A percentile compares a stretch with the other conserved stretches of the same genome.
Evolutionary conservation across 2,797 vertebrate genomes (phyloP).

Genomic region (Remorina albescens): DNA sequence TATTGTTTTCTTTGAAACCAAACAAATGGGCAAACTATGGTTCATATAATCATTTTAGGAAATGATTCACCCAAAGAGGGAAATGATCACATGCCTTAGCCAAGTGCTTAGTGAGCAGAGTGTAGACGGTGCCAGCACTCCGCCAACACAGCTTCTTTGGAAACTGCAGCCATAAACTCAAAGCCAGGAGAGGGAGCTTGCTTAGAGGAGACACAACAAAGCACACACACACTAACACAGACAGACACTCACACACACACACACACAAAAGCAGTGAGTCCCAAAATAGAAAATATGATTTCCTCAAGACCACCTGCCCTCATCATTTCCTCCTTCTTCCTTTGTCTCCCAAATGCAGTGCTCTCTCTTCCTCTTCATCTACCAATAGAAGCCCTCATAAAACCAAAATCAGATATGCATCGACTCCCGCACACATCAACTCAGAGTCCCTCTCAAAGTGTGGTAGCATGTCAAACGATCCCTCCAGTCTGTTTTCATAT

Average conservation of each 20-base stretch:
- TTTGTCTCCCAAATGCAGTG: too few relatives aligned
- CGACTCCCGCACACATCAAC: constrained; percentile 36
- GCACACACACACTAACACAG: constrained; percentile 3
- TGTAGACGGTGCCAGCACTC: constrained; percentile 22
- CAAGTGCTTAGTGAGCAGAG: constrained; percentile 39
- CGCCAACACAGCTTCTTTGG: constrained; percentile 36
- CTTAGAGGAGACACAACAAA: constrained; percentile 37
- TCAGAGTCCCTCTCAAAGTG: constrained; percentile 13
- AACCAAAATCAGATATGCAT: constrained; percentile 48
- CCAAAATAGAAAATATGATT: constrained; percentile 66
- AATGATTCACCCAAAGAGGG: constrained; percentile 40
- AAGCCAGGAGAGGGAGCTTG: constrained; percentile 34
- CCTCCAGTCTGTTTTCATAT: constrained; percentile 16
- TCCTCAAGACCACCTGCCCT: constrained; percentile 62
- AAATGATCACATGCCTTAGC: constrained; percentile 31
- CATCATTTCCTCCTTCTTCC: constrained; percentile 39
- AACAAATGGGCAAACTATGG: constrained; percentile 27
- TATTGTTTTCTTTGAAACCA: constrained; percentile 8
- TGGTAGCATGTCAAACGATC: not conserved
- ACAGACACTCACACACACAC: constrained; percentile 10
- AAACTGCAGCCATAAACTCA: constrained; percentile 41
- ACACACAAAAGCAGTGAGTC: constrained; percentile 5
- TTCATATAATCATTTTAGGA: constrained; percentile 35
- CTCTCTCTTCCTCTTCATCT: constrained; percentile 23
- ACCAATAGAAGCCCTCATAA: constrained; percentile 29